phyloP scores from a whole-genome alignment of 2,113 vertebrate species.

The Seriola aureovittata region DNA sequence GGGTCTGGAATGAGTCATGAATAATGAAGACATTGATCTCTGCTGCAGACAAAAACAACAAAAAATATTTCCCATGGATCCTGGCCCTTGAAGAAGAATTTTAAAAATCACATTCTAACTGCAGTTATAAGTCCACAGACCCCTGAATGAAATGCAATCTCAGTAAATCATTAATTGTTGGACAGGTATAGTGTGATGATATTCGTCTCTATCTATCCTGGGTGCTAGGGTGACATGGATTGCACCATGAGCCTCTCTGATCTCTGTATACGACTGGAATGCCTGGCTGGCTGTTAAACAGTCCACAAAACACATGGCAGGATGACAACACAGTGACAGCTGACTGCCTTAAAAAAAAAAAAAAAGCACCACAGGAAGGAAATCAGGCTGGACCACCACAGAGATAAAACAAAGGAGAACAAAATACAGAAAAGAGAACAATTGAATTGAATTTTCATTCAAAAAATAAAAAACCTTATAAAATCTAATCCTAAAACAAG shows the following conservation, averaged over 20 bases:
- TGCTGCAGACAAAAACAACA: neutral
- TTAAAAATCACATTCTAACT: neutral
- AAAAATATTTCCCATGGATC: neutral
- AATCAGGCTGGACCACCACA: slow-evolving; percentile 30
- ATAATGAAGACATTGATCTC: neutral
- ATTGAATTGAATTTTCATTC: neutral
- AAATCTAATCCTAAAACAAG: neutral
- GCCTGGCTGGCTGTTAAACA: slow-evolving; percentile 43
- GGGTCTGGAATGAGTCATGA: neutral
- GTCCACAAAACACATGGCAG: slow-evolving; percentile 63
- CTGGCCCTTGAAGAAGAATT: neutral
- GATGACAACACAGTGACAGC: slow-evolving; percentile 73
- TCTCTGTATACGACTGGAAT: slow-evolving; percentile 67
- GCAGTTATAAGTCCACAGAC: neutral
- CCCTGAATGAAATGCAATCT: neutral
- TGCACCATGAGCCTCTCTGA: slow-evolving; percentile 67
- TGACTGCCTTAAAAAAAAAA: slow-evolving; percentile 70
- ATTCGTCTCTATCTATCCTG: slow-evolving; percentile 24
- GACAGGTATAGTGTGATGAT: slow-evolving; percentile 41
- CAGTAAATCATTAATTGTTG: slow-evolving; percentile 52
- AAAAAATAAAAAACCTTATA: neutral
- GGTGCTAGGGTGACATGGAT: slow-evolving; percentile 62
- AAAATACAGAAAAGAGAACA: neutral
- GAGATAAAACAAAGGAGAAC: slow-evolving; percentile 5
- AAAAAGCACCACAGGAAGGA: slow-evolving; percentile 54